Evolutionary conservation across 2,888 invertebrate genomes (phyloP).

Genomic region (Piscicola geometra): DNA sequence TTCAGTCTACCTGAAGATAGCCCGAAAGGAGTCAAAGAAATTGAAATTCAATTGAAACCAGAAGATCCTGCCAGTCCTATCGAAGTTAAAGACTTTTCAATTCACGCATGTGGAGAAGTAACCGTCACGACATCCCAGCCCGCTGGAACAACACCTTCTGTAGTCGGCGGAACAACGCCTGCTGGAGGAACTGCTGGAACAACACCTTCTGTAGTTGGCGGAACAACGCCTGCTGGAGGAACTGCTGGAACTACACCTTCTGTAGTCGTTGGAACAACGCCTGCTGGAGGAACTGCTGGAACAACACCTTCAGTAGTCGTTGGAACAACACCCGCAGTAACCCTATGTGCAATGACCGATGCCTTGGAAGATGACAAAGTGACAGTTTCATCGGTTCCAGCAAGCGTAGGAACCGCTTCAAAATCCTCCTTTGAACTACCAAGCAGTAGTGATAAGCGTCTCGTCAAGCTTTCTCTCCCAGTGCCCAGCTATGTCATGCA

Average conservation of each 20-base stretch:
- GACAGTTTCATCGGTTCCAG: neutral
- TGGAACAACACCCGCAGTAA: neutral
- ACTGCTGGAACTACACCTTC: no score
- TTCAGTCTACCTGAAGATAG: neutral
- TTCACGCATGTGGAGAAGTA: neutral
- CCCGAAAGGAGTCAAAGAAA: neutral
- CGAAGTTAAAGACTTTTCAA: neutral
- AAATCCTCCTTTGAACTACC: slow-evolving; percentile 7
- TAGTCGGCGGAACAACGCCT: no score
- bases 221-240: no score
- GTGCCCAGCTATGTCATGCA: no score
- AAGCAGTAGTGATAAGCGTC: neutral
- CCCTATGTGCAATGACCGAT: neutral
- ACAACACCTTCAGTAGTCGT: no score
- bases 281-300: no score
- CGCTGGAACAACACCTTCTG: neutral
- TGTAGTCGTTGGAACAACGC: no score
- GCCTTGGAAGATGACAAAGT: neutral
- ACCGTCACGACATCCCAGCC: neutral
- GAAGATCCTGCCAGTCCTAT: neutral
- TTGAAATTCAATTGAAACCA: neutral
- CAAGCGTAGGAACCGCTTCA: neutral
- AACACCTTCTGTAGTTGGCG: no score
- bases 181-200: no score
- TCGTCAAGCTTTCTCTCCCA: neutral